These are phyloP conservation scores for Podilymbus podiceps DNA, from an alignment of 2,113 vertebrate species.

Conservation along the genomic window DNA sequence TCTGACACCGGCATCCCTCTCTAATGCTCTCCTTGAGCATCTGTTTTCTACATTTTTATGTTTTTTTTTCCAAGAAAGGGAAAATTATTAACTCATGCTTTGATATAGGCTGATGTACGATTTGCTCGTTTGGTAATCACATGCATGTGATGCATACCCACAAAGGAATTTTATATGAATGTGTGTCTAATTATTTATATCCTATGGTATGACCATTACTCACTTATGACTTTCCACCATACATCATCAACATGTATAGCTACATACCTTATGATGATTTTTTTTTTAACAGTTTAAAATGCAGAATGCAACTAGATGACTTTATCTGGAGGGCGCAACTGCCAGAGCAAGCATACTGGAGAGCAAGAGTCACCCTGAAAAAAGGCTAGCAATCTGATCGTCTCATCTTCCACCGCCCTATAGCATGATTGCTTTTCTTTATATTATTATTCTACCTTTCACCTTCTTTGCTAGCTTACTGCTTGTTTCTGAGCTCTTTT, in stretches of 20 bases:
- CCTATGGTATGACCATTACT: not conserved
- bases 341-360: slow-evolving; percentile 67
- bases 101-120: not conserved
- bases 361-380: slow-evolving; percentile 70
- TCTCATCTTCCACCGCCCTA: not conserved
- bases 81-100: not conserved
- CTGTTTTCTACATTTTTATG: not conserved
- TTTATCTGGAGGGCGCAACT: slow-evolving; percentile 26
- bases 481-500: not conserved
- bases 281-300: not conserved
- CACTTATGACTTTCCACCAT: not conserved
- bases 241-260: not conserved
- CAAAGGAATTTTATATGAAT: not conserved
- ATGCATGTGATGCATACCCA: not conserved
- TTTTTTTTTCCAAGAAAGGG: not conserved
- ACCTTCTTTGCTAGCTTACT: not conserved
- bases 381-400: slow-evolving; percentile 15
- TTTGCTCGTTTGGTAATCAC: not conserved
- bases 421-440: not conserved
- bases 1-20: not conserved
- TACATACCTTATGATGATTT: not conserved
- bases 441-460: not conserved
- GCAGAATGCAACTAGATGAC: not conserved
- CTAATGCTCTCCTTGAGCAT: not conserved
- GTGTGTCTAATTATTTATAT: not conserved